phyloP scores from a whole-genome alignment of 2,797 vertebrate genomes.

The Perodicticus potto region DNA sequence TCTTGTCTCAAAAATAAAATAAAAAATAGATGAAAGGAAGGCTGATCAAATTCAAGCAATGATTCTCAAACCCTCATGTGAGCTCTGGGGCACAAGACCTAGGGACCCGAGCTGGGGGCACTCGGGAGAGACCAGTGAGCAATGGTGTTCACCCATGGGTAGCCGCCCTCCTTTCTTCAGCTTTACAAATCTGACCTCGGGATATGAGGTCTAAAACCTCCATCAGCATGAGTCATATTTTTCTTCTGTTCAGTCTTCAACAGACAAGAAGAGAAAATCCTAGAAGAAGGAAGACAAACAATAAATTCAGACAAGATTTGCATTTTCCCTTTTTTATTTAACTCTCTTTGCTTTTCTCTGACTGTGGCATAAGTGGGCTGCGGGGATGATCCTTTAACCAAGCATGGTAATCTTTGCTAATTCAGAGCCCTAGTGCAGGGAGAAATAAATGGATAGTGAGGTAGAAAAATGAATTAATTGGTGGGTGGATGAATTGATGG shows the following conservation, averaged over 20 bases:
- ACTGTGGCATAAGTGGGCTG: neutral
- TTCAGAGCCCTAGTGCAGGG: neutral
- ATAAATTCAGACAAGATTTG: neutral
- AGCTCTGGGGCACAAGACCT: neutral
- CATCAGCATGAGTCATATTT: neutral
- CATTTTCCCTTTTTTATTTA: neutral
- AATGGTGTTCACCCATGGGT: neutral
- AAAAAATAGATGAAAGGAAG: neutral
- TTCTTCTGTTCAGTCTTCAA: neutral
- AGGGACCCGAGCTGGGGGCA: neutral
- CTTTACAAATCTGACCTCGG: neutral
- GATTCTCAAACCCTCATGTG: neutral
- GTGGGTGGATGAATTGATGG: neutral
- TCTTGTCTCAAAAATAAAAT: too few species aligned
- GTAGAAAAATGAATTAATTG: neutral
- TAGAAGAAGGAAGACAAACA: constrained; percentile 25
- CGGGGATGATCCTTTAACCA: neutral
- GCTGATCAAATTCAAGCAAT: neutral
- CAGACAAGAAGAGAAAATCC: neutral
- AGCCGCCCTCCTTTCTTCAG: neutral
- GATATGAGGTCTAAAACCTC: neutral
- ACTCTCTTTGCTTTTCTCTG: neutral
- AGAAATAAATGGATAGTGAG: neutral
- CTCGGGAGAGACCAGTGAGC: neutral
- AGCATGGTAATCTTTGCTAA: neutral